A percentile compares a stretch with the other conserved stretches of the same genome.
phyloP scores from a whole-genome alignment of 2,797 vertebrate species.

The Esox masquinongy region DNA sequence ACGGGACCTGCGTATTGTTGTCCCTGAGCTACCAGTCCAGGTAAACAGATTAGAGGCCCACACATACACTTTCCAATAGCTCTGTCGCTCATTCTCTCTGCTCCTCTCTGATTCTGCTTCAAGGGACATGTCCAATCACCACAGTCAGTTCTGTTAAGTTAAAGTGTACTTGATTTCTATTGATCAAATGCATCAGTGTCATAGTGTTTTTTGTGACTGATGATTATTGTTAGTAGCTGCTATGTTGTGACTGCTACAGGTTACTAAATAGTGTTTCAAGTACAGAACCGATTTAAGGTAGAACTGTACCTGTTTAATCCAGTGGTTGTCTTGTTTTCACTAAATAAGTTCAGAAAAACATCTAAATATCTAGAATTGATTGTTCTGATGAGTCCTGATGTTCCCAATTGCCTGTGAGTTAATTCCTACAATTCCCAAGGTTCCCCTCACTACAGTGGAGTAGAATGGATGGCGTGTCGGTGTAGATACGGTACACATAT shows the following conservation, averaged over 20 bases:
- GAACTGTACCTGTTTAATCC: too few species aligned
- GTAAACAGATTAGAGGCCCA: not conserved
- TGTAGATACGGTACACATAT: too few species aligned
- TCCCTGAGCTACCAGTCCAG: conserved; percentile 24
- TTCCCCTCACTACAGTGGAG: too few species aligned
- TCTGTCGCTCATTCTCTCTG: not conserved
- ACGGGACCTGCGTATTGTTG: conserved; percentile 19
- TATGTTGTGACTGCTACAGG: not conserved
- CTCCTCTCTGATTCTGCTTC: not conserved
- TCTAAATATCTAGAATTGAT: too few species aligned
- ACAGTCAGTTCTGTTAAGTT: not conserved
- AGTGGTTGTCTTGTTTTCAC: too few species aligned
- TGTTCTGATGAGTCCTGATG: too few species aligned
- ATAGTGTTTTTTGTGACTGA: not conserved
- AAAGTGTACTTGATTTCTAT: not conserved
- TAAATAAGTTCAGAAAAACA: too few species aligned
- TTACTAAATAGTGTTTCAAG: not conserved
- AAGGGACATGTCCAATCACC: not conserved
- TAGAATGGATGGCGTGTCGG: too few species aligned
- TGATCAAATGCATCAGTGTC: conserved; percentile 12
- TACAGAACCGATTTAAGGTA: not conserved
- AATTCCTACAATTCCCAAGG: too few species aligned
- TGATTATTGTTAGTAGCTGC: not conserved
- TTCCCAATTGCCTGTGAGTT: too few species aligned
- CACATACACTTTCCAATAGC: not conserved